phyloP scores from a whole-genome alignment of 2,113 vertebrate genomes.

The Catharus bicknelli region DNA sequence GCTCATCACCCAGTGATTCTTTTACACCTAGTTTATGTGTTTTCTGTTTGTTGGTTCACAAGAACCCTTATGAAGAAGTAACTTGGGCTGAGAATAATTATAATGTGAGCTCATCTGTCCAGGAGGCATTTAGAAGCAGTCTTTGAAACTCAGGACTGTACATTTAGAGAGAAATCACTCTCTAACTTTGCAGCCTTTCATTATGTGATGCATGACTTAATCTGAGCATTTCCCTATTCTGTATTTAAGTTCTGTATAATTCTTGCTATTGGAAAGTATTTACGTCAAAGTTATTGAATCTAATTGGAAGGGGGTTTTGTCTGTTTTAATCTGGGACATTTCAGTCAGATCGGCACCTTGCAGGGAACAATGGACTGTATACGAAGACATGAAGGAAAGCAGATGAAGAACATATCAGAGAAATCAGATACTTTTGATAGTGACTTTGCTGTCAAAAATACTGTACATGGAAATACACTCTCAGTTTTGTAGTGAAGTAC shows the following conservation, averaged over 20 bases:
- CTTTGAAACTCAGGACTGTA: background rate
- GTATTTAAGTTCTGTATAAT: background rate
- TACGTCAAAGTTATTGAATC: background rate
- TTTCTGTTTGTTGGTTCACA: background rate
- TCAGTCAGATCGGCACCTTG: background rate
- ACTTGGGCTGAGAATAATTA: background rate
- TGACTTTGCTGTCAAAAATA: background rate
- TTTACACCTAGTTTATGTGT: background rate
- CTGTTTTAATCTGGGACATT: background rate
- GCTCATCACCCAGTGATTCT: background rate
- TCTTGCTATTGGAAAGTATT: background rate
- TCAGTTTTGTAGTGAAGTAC: background rate
- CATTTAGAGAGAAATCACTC: background rate
- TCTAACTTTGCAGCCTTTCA: background rate
- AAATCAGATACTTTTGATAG: background rate
- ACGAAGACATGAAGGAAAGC: background rate
- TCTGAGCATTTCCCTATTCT: background rate
- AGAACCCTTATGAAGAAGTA: background rate
- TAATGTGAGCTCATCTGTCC: fast-evolving
- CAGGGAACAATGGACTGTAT: background rate
- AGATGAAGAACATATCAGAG: background rate
- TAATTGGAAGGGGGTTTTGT: background rate
- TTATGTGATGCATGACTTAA: background rate
- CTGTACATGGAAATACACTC: background rate
- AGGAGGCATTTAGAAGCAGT: background rate